Conservation (phyloP, 1,140 invertebrate genomes). For the Leptestheria dahalacensis region DNA sequence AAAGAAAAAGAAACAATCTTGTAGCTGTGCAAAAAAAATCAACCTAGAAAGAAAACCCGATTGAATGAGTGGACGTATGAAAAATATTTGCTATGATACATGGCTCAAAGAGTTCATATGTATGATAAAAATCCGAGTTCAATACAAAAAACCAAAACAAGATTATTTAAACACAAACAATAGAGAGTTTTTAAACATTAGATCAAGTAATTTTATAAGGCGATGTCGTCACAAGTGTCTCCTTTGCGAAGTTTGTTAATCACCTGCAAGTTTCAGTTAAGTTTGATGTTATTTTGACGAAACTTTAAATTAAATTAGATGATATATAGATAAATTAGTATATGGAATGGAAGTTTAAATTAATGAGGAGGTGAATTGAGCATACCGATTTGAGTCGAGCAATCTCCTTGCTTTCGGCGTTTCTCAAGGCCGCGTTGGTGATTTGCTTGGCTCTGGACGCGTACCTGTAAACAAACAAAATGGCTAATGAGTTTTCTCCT, state of each 20-base stretch:
- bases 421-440: slow-evolving; percentile 34
- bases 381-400: slow-evolving; percentile 28
- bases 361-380: too few relatives aligned
- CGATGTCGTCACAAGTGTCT: slow-evolving; percentile 24
- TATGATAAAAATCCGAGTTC: not conserved
- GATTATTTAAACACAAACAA: not conserved
- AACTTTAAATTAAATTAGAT: not conserved
- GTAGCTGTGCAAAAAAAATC: too few relatives aligned
- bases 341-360: not conserved
- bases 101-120: not conserved
- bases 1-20: too few relatives aligned
- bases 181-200: too few relatives aligned
- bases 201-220: slow-evolving; percentile 11
- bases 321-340: not conserved
- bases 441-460: slow-evolving; percentile 36
- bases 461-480: slow-evolving; percentile 27
- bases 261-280: slow-evolving; percentile 23
- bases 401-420: slow-evolving; percentile 36
- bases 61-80: not conserved
- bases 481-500: not conserved
- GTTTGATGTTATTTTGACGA: not conserved
- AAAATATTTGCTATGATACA: not conserved
- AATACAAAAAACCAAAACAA: not conserved
- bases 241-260: slow-evolving; percentile 28
- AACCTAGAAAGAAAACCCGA: too few relatives aligned